Evolutionary conservation across 1,140 invertebrate genomes (phyloP), one percentile per base, ranked within the genome.

Genomic region (Drosophila navojoa): DNA sequence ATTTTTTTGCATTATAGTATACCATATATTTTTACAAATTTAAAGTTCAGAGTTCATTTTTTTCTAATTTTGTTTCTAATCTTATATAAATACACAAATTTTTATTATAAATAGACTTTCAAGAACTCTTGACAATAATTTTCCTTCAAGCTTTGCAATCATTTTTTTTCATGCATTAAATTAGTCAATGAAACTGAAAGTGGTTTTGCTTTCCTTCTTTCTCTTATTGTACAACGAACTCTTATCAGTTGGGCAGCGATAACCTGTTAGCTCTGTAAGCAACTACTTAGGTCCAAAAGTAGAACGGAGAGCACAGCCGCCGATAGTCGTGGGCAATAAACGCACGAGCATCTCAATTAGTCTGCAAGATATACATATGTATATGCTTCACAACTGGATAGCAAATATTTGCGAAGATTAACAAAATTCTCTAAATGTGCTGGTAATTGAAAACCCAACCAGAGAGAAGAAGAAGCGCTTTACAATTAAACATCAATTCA

Each of bases 191-290:
- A 86, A 86, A 86, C 62, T 11, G 76, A 86, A 86, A 86, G 82
- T 87, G 38, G 53, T 38, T 35, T 29, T 9, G 10, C 40, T 50
- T 64, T 29, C 6, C 6, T 32, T 32, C 2, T 9, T 32, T 32
- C 66, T 72, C 25, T 77, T 42, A n/a, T 75, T 68, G 75, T 86
- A 73, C 76, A 81, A 76, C 55, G 67, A 79, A 86, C 79, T 52
- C 66, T 89, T 87, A 87, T 87, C 82, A 89, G 82, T 67, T 42
- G 25, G 10, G 11, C 57, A 42, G 62, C 69, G 82, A 87, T 87
- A 87, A 87, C 82, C 82, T 77, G 82, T 64, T 59, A 72, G 64
- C 78, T 86, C 58, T 69, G 64, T 59, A 67, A 66, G 64, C 82
- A 70, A 86, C 60, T 76, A 79, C 67, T 35, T 61, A 57, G 35